Evolutionary conservation across 2,888 invertebrate genomes (phyloP).

Genomic region (Rhogogaster chlorosoma): DNA sequence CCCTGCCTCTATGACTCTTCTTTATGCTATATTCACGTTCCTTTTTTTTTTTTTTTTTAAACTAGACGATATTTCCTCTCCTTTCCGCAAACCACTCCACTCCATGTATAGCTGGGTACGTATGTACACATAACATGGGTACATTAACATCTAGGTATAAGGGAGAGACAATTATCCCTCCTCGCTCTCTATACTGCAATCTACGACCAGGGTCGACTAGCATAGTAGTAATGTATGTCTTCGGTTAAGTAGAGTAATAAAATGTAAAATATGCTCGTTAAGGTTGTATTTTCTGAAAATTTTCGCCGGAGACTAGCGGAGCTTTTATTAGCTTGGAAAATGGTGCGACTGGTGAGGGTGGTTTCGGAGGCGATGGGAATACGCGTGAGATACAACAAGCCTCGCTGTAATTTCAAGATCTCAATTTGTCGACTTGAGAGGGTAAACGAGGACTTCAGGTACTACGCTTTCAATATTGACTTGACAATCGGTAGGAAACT

Average conservation of each 20-base stretch:
- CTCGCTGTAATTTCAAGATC: conserved; percentile 4
- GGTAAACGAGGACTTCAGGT: background rate
- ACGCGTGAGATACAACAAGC: background rate
- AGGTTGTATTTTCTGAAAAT: conserved; percentile 55
- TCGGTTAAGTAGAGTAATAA: conserved; percentile 74
- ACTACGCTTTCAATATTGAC: conserved; percentile 22
- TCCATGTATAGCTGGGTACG: background rate
- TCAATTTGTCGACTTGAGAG: conserved; percentile 15
- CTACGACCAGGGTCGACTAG: conserved; percentile 22
- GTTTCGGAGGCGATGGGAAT: background rate
- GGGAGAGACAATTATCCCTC: conserved; percentile 19
- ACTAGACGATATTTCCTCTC: background rate
- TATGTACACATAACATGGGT: background rate
- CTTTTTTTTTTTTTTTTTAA: background rate
- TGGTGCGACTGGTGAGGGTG: background rate
- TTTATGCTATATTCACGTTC: background rate
- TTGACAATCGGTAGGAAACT: background rate
- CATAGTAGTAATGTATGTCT: conserved; percentile 36
- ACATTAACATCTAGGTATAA: background rate
- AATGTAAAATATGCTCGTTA: conserved; percentile 76
- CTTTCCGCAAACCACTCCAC: background rate
- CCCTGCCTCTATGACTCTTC: background rate
- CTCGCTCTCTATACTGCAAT: background rate
- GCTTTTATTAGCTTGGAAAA: conserved; percentile 14
- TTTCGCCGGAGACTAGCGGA: background rate